These are phyloP conservation scores for Cetoscarus ocellatus DNA, from an alignment of 2,797 vertebrate genomes.

Conservation along the genomic window DNA sequence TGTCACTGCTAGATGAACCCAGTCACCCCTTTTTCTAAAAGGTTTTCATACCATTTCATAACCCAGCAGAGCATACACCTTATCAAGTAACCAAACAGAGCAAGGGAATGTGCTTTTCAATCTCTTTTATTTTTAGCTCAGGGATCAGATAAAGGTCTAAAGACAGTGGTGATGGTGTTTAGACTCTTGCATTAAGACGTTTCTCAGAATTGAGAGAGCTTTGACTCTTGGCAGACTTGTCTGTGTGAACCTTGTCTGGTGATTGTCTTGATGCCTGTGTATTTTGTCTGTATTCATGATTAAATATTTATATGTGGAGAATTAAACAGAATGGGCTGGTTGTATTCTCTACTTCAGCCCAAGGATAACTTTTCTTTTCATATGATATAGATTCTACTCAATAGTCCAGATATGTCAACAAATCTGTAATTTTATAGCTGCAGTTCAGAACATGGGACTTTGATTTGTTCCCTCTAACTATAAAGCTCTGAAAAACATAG, in stretches of 20 bases:
- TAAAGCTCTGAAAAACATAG: conserved; percentile 17
- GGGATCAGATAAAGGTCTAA: conserved; percentile 52
- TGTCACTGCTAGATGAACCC: conserved; percentile 43
- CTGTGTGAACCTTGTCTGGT: conserved; percentile 19
- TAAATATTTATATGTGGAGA: conserved; percentile 70
- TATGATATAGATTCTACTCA: conserved; percentile 42
- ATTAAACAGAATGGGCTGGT: conserved; percentile 51
- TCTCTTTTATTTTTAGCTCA: conserved; percentile 73
- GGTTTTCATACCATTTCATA: conserved; percentile 18
- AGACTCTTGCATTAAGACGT: conserved; percentile 18
- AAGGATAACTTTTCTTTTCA: conserved; percentile 52
- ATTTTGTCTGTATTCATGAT: conserved; percentile 59
- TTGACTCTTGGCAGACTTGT: conserved; percentile 49
- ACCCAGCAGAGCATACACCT: conserved; percentile 51
- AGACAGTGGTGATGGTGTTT: conserved; percentile 55
- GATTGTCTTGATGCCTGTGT: conserved; percentile 65
- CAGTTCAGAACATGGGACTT: conserved; percentile 10
- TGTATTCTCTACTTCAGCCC: conserved; percentile 45
- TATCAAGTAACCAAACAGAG: conserved; percentile 57
- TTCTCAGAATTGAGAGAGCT: conserved; percentile 47
- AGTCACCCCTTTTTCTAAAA: conserved; percentile 17
- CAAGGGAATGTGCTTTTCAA: conserved; percentile 38
- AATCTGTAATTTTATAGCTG: conserved; percentile 46
- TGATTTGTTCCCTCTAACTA: conserved; percentile 21
- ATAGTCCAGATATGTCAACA: conserved; percentile 54